Evolutionary conservation across 2,797 vertebrate species (phyloP).

Genomic region (Liparis tanakae): DNA sequence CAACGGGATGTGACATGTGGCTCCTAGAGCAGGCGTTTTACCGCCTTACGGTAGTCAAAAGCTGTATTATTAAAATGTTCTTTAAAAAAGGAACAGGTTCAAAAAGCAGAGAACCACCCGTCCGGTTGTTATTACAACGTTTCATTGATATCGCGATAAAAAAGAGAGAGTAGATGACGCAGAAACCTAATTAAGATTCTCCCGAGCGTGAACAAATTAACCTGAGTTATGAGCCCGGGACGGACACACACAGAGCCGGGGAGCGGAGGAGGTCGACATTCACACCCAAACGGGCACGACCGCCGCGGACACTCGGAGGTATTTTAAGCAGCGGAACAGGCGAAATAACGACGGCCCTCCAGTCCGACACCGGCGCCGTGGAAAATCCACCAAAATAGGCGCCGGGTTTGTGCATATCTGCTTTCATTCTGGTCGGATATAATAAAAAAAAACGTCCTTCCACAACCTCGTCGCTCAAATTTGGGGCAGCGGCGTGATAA

Average conservation of each 20-base stretch:
- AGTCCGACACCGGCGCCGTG: slow-evolving; percentile 54
- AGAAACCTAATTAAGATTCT: slow-evolving; percentile 81
- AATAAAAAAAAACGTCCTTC: slow-evolving; percentile 34
- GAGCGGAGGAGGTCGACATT: slow-evolving; percentile 73
- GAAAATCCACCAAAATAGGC: slow-evolving; percentile 65
- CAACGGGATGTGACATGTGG: slow-evolving; percentile 33
- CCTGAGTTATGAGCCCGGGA: slow-evolving; percentile 78
- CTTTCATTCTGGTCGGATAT: slow-evolving; percentile 51
- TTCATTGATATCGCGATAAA: slow-evolving; percentile 69
- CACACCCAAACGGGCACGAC: slow-evolving; percentile 73
- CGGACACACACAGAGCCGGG: slow-evolving; percentile 45
- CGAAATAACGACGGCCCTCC: slow-evolving; percentile 57
- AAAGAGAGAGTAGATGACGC: slow-evolving; percentile 73
- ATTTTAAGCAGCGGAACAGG: slow-evolving; percentile 61
- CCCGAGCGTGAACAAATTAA: slow-evolving; percentile 80
- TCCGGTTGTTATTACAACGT: slow-evolving; percentile 59
- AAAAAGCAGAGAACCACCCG: slow-evolving; percentile 50
- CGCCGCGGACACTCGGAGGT: slow-evolving; percentile 65
- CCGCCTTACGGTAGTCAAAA: slow-evolving; percentile 34
- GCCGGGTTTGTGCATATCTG: slow-evolving; percentile 45
- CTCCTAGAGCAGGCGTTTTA: slow-evolving; percentile 16
- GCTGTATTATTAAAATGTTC: slow-evolving; percentile 24
- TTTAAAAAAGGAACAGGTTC: slow-evolving; percentile 29
- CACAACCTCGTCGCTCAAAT: slow-evolving; percentile 66
- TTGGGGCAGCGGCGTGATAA: slow-evolving; percentile 69